Evolutionary conservation across 2,797 vertebrate genomes (phyloP), one percentile per base, ranked within the genome.

Genomic region (Pseudotriccus pelzelni): DNA sequence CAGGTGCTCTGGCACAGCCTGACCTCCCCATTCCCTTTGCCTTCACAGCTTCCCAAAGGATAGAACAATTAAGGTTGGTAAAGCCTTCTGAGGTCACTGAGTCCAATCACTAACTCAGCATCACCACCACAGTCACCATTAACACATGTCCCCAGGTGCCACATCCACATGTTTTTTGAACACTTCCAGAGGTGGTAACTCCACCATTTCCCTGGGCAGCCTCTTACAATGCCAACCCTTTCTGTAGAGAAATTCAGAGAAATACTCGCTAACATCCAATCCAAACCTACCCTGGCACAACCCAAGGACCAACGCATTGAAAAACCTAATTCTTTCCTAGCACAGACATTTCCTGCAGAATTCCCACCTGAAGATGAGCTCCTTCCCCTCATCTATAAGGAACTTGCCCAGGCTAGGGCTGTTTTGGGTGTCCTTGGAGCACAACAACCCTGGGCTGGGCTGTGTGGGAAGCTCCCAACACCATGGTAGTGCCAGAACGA

Each of bases 141-240:
- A 14, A 36, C 1, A 16, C 30, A 0, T 4, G 25, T 55, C 36
- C 62, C 63, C 66, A 64, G 3, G 7, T 34, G 44, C n/a, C 44
- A 64, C 37, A 46, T 13, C n/a, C 72, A 63, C 14, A 3, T 0
- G 1, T 4, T 16, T 58, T 52, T 6, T 46, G n/a, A 64, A 17
- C 10, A 3, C 14, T 52, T 46, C 21, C 37, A 58, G 39, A 34
- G 39, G 16, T 32, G 28, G 18, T 7, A 15, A 72, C 24, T 58
- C 37, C 59, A 39, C 12, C 59, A 32, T 19, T 66, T 66, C 44
- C 59, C 66, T 36, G 39, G 28, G 50, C 30, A 72, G 37, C 20
- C 58, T 34, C n/a, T 46, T 41, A 9, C 66, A 41, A 7, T 72
- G 73, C 10, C 34, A 37, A 37, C 19, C 27, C 21, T 32, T 63